Conservation (phyloP, 2,888 invertebrate species). For the Drosophila gaucha region DNA sequence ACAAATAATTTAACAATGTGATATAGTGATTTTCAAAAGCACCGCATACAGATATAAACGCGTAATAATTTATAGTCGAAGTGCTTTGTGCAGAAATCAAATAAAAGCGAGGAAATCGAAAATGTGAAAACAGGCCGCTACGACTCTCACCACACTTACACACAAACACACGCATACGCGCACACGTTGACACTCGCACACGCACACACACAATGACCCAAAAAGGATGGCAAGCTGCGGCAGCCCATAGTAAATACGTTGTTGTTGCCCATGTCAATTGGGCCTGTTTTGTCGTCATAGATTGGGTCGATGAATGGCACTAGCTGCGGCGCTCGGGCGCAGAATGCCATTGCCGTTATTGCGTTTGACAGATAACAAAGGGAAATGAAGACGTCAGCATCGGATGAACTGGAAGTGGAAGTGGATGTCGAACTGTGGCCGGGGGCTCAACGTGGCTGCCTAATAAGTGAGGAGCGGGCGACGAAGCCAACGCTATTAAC, state of each 20-base stretch:
- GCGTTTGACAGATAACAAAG: slow-evolving; percentile 59
- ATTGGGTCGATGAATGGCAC: slow-evolving; percentile 67
- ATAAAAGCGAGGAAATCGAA: slow-evolving; percentile 27
- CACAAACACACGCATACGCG: slow-evolving; percentile 16
- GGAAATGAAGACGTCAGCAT: slow-evolving; percentile 66
- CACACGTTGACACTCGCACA: slow-evolving; percentile 7
- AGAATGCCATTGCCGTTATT: slow-evolving; percentile 57
- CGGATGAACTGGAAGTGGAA: slow-evolving; percentile 58
- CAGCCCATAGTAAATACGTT: slow-evolving; percentile 42
- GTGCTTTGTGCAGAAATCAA: slow-evolving; percentile 10
- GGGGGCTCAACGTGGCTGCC: slow-evolving; percentile 54
- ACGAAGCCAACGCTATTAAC: slow-evolving; percentile 49
- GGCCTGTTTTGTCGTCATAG: slow-evolving; percentile 62
- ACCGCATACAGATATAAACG: not conserved
- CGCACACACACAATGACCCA: slow-evolving; percentile 58
- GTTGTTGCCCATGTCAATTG: slow-evolving; percentile 61
- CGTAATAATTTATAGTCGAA: not conserved
- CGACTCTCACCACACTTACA: slow-evolving; percentile 14
- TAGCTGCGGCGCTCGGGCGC: slow-evolving; percentile 44
- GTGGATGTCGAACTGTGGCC: slow-evolving; percentile 52
- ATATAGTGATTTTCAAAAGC: slow-evolving; percentile 11
- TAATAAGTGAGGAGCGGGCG: slow-evolving; percentile 58
- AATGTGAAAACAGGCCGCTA: slow-evolving; percentile 53
- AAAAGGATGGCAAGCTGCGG: slow-evolving; percentile 58
- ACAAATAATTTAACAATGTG: slow-evolving; percentile 35